A percentile compares a stretch with the other conserved stretches of the same genome.
Evolutionary conservation across 35 echinoderm and acorn worm genomes (phyloP).

Genomic region (Holothuria glaberrima): DNA sequence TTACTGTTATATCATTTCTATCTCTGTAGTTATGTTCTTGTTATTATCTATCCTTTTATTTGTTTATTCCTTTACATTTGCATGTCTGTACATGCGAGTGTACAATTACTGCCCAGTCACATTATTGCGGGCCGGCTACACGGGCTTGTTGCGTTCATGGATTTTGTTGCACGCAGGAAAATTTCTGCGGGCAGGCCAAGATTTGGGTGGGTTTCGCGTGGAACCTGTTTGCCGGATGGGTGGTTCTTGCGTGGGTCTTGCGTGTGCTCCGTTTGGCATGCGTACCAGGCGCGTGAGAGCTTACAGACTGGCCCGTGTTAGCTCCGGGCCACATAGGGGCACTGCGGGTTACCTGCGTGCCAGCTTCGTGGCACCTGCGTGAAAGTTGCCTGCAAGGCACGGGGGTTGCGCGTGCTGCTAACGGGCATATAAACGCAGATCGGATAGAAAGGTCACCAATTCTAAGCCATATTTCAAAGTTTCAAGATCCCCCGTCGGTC

Average conservation of each 20-base stretch:
- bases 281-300: not conserved
- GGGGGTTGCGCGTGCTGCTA: not conserved
- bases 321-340: not conserved
- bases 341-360: not conserved
- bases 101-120: not conserved
- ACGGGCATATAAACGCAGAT: no score
- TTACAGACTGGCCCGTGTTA: no score
- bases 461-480: no score
- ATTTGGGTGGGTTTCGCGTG: slow-evolving; percentile 16
- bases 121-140: not conserved
- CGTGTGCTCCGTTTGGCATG: not conserved
- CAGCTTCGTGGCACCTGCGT: not conserved
- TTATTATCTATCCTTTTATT: no score
- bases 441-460: no score
- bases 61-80: no score
- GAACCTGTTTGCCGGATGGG: not conserved
- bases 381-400: not conserved
- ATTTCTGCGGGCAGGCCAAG: not conserved
- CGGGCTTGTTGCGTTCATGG: slow-evolving; percentile 9
- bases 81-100: no score
- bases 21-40: no score
- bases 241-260: not conserved
- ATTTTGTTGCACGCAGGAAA: slow-evolving; percentile 23
- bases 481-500: no score
- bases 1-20: no score